phyloP scores from a whole-genome alignment of 1,140 invertebrate species.

The Drosophila sproati region DNA sequence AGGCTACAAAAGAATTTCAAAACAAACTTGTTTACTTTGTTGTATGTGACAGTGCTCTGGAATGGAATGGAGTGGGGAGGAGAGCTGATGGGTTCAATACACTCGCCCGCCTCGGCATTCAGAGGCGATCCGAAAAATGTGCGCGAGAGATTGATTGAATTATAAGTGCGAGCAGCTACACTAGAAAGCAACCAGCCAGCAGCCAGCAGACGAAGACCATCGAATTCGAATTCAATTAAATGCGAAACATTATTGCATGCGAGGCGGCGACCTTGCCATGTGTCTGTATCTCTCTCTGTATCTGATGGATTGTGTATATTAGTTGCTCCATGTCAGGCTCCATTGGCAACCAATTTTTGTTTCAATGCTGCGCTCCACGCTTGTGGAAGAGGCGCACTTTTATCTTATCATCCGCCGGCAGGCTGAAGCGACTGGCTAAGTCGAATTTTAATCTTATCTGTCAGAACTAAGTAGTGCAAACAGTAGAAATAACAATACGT shows the following conservation, averaged over 20 bases:
- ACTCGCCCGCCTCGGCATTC: constrained; percentile 51
- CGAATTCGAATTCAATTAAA: constrained; percentile 70
- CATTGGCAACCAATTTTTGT: constrained; percentile 67
- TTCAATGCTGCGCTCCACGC: constrained; percentile 4
- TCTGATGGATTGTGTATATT: constrained; percentile 18
- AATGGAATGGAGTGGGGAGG: neutral
- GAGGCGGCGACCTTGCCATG: constrained; percentile 71
- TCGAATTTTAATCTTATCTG: constrained; percentile 80
- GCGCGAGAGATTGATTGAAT: constrained; percentile 69
- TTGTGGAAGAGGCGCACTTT: constrained; percentile 31
- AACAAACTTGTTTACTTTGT: constrained; percentile 74
- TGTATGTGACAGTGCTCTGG: constrained; percentile 29
- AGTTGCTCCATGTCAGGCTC: constrained; percentile 47
- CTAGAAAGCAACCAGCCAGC: neutral
- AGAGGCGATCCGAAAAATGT: constrained; percentile 32
- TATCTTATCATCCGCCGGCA: constrained; percentile 67
- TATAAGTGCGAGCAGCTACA: constrained; percentile 27
- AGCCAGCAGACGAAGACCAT: constrained; percentile 36
- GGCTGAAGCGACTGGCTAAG: constrained; percentile 54
- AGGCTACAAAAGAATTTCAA: constrained; percentile 69
- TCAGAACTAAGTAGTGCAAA: constrained; percentile 80
- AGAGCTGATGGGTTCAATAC: constrained; percentile 64
- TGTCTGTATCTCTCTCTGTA: constrained; percentile 40
- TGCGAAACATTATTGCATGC: constrained; percentile 51
- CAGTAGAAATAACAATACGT: constrained; percentile 57